Base-by-base conservation (phyloP, 2,888 invertebrate species). In the Malthinus seriepunctatus region DNA sequence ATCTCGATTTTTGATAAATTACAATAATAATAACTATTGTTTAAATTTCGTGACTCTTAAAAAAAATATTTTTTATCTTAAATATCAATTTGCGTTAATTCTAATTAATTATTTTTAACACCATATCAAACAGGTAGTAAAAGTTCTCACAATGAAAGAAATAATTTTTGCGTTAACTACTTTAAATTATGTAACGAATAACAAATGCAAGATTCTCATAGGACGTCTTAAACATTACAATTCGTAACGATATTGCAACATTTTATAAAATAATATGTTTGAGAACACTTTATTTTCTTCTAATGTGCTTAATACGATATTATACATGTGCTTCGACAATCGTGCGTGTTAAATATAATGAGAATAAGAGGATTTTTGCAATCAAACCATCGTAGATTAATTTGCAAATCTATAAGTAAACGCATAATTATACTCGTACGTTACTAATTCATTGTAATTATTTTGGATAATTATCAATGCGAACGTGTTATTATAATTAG, bases 221-320 rank as follows among this genome's bases (percentile, higher is more conserved):
- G 52, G 49, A 54, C 37, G 48, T 54, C n/a, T n/a, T 35, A 54
- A 54, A 42, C 10, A 54, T 44, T 48, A 44, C 56, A 45, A 56
- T 48, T 56, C 49, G 56, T 56, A 56, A 56, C 56, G 37, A 32
- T 15, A 32, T 56, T 56, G 48, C 56, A 23, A 50, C 49, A 56
- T 31, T 50, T 12, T 23, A 35, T 35, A 49, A 49, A 49, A 53
- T 53, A 23, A 47, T 47, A 47, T 45, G 44, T 44, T 56, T 56
- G 56, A 46, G 56, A 56, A 56, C 42, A 12, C 34, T 54, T 54
- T 47, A 48, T 56, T 49, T 50, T 23, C 23, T 23, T 23, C 23
- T 23, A 23, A 23, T 23, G 23, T 23, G 5, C 23, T 23, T 23
- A 23, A 23, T 23, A 5, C 23, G 23, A 23, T 23, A 23, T 42